phyloP scores from a whole-genome alignment of 92 coral and sea anemone genomes.

The Actinostola sp. region DNA sequence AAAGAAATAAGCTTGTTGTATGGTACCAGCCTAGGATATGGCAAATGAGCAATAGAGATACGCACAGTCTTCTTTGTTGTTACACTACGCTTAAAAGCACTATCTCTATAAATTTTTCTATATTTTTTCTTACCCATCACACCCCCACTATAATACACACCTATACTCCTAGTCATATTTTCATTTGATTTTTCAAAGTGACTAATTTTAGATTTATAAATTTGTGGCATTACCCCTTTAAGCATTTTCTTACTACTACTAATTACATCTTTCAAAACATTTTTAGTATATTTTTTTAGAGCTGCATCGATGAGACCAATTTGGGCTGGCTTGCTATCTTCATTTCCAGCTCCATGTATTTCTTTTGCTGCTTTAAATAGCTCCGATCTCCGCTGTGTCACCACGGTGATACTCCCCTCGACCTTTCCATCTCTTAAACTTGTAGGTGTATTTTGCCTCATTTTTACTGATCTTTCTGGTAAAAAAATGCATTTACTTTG shows the following conservation, averaged over 20 bases:
- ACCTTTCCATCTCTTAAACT: background rate
- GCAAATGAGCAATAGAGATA: no score
- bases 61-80: no score
- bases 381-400: background rate
- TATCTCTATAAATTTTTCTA: no score
- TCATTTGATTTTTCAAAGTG: constrained; percentile 23
- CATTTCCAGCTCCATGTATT: background rate
- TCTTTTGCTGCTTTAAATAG: constrained; percentile 5
- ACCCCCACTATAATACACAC: no score
- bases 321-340: constrained; percentile 16
- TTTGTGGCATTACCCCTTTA: constrained; percentile 1
- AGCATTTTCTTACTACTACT: background rate
- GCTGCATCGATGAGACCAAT: constrained; percentile 61
- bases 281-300: constrained; percentile 50
- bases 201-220: constrained; percentile 9
- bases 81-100: no score
- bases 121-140: no score
- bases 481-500: no score
- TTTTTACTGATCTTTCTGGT: background rate
- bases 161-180: no score
- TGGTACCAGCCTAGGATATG: no score
- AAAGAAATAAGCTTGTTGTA: constrained; percentile 22
- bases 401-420: background rate
- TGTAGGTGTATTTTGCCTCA: constrained; percentile 2
- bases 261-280: constrained; percentile 37